Conservation (phyloP, 2,113 vertebrate genomes). For the Eurypyga helias region DNA sequence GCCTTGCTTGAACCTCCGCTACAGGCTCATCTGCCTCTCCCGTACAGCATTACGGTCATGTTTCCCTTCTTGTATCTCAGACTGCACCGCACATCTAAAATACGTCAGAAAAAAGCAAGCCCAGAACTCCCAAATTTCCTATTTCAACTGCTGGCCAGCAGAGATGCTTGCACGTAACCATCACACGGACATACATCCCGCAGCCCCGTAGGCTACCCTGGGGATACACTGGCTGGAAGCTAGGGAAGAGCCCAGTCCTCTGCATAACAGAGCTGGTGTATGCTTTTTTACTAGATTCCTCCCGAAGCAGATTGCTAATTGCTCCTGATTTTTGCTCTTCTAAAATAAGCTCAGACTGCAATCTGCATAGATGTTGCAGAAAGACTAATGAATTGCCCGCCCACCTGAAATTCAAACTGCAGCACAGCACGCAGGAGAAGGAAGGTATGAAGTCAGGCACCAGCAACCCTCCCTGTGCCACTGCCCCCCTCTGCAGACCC, state of each 20-base stretch:
- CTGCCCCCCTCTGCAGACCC: rapidly evolving
- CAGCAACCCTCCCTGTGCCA: rapidly evolving
- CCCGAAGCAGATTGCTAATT: conserved; percentile 38
- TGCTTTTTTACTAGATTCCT: background rate
- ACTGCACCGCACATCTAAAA: rapidly evolving
- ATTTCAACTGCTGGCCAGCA: background rate
- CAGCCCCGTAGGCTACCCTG: rapidly evolving
- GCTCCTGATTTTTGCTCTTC: conserved; percentile 20
- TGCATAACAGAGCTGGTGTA: background rate
- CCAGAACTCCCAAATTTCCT: rapidly evolving
- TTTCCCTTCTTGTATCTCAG: background rate
- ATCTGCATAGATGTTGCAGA: background rate
- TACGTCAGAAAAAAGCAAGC: rapidly evolving
- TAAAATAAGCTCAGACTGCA: conserved; percentile 40
- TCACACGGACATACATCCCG: rapidly evolving
- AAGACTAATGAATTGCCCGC: background rate
- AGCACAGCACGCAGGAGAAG: background rate
- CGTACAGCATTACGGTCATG: background rate
- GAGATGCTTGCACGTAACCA: rapidly evolving
- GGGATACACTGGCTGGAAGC: rapidly evolving
- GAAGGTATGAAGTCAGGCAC: background rate
- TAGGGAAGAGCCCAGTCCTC: background rate
- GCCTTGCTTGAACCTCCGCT: background rate
- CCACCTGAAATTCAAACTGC: background rate
- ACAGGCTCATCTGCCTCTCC: background rate